Evolutionary conservation across 2,113 vertebrate genomes (phyloP).

Genomic region (Dasypus novemcinctus): DNA sequence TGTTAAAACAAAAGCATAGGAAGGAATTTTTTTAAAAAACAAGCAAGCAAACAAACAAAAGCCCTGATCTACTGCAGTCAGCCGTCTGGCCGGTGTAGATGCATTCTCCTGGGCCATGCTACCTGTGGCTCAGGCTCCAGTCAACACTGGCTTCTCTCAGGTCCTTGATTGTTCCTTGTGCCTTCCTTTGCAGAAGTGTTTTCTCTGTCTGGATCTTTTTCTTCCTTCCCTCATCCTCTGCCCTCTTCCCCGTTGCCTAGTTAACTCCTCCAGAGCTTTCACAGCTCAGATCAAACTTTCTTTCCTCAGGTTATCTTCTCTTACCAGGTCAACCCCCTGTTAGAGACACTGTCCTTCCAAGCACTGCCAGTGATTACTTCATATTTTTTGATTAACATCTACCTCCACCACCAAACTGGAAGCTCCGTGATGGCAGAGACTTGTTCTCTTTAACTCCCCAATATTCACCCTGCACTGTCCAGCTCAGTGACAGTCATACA

Average conservation of each 20-base stretch:
- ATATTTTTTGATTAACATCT: not conserved
- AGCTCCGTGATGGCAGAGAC: not conserved
- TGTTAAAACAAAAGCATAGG: not conserved
- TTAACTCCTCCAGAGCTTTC: not conserved
- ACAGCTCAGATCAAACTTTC: not conserved
- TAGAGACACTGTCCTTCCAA: not conserved
- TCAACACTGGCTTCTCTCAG: not conserved
- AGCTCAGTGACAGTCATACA: not conserved
- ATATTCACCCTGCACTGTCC: not conserved
- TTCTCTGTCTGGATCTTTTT: no score
- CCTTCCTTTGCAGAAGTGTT: not conserved
- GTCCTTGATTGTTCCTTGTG: not conserved
- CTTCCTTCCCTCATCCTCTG: not conserved
- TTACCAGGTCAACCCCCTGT: not conserved
- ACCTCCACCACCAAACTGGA: no score
- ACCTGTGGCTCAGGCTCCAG: not conserved
- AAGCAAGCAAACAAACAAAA: not conserved
- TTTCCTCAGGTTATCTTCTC: not conserved
- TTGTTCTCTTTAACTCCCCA: not conserved
- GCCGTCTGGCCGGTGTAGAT: not conserved
- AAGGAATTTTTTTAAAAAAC: not conserved
- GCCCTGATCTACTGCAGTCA: not conserved
- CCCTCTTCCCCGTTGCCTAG: not conserved
- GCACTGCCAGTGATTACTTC: not conserved
- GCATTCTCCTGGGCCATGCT: no score